These are phyloP conservation scores for Mastomys coucha DNA, from an alignment of 2,113 vertebrate genomes.

Conservation along the genomic window DNA sequence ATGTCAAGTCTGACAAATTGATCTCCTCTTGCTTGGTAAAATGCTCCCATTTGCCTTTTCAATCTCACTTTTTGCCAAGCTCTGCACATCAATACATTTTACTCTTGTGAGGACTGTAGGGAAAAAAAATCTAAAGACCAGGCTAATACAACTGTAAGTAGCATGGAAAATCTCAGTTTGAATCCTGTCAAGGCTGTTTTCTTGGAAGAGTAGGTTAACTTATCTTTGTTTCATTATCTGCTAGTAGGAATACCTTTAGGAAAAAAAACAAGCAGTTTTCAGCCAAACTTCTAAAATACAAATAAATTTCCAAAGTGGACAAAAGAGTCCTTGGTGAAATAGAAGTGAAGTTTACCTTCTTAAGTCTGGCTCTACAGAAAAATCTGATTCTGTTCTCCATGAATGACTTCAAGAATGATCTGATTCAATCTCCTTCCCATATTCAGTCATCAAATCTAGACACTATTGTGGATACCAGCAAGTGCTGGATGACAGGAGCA, in stretches of 20 bases:
- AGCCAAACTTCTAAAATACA: background rate
- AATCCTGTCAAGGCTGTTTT: background rate
- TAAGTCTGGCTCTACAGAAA: background rate
- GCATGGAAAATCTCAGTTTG: background rate
- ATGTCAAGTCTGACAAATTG: slow-evolving; percentile 67
- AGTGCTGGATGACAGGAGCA: too few relatives aligned
- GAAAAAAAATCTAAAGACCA: background rate
- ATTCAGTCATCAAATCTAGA: too few relatives aligned
- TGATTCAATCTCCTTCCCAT: background rate
- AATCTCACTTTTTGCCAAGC: slow-evolving; percentile 36
- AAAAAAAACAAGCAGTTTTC: background rate
- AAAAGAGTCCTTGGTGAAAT: background rate
- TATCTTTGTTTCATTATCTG: background rate
- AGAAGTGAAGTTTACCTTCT: background rate
- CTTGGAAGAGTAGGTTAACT: background rate
- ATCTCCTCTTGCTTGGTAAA: slow-evolving; percentile 61
- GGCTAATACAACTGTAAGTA: background rate
- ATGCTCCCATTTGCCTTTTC: slow-evolving; percentile 68
- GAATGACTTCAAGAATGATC: background rate
- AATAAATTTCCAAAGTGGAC: background rate
- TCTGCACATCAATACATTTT: slow-evolving; percentile 30
- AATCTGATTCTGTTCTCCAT: background rate
- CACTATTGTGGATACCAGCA: too few relatives aligned
- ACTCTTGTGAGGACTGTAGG: background rate
- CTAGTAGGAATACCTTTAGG: background rate